Evolutionary conservation across 2,888 invertebrate species (phyloP), one percentile per base, ranked within the genome.

Genomic region (Euclidia mi): DNA sequence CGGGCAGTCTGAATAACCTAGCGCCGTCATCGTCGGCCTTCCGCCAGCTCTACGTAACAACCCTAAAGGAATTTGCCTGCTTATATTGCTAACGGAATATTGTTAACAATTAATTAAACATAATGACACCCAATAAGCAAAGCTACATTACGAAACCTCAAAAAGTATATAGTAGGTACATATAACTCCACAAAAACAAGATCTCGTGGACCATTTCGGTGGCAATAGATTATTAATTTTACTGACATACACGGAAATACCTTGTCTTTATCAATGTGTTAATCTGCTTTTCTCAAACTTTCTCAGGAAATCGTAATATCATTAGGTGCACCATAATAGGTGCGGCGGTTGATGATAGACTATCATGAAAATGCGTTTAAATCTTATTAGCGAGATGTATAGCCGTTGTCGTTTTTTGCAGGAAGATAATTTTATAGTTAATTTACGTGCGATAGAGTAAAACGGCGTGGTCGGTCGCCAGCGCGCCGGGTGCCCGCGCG

Each of bases 381-480:
- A 85, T 87, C 81, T 84, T 84, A 84, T 86, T 87, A 85, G 81
- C 81, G 73, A 71, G 71, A 84, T 81, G 80, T 74, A 79, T 76
- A 72, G 75, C 52, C 63, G 65, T 66, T 64, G 76, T 75, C 28
- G 55, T 61, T 82, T 87, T 85, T 83, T 82, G 79, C 81, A 60
- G 59, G 71, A 75, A 82, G 76, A 85, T 88, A 88, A 88, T 91
- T 89, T 87, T 81, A 78, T 88, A 88, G 88, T 86, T 88, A 91
- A 91, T 92, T 90, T 91, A 89, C 88, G 84, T 82, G 81, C 74
- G 83, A 89, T 90, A 91, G 87, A 89, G 91, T 89, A 85, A 89
- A 87, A 77, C 78, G 47, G 61, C 48, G 51, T 49, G 59, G 52
- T 56, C 47, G 64, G 38, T 71, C 70, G 72, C 71, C 63, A 74